Base-by-base conservation (phyloP, 1,140 invertebrate genomes). In the Chionoecetes opilio region DNA sequence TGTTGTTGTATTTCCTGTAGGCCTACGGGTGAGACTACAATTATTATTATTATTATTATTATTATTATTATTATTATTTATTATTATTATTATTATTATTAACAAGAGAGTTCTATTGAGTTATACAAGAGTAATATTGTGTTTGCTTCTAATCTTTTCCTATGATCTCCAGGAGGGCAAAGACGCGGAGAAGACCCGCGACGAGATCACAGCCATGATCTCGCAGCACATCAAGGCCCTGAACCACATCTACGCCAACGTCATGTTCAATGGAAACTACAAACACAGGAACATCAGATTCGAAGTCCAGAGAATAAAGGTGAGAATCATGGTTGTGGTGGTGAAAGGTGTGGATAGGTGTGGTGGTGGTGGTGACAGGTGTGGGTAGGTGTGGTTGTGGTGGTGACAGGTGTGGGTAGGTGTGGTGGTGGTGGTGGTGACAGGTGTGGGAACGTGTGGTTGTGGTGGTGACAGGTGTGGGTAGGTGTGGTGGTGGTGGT, bases 201-300 rank as follows among this genome's bases (percentile, higher is more conserved):
- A 99, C 97, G 99, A 99, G 97, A 99, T 99, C 97, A 97, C 99
- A 93, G 99, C 99, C 0, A 97, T 99, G 94, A 99, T 99, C 97
- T 99, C 99, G 75, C 99, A 99, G 97, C 99, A 99, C 97, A 99
- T 99, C 86, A 99, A 99, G 96, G 99, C 99, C 92, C 99, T 99
- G 96, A 99, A 99, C 97, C 99, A 99, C 97, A 99, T 99, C 97
- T 99, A 99, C 97, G 98, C 98, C 96, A 98, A 99, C 97, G 99
- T 99, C 53, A 98, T 98, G 97, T 99, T 99, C 97, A 98, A 99
- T 97, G 98, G 99, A 35, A 97, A 96, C 97, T 98, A 96, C 90
- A 96, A 98, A 96, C 98, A 99, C 97, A 98, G 98, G 92, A 99
- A 99, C 96, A 99, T 99, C 96, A 99, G 99, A 97, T 99, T 99